phyloP scores from a whole-genome alignment of 2,888 invertebrate genomes.

The Morpho achilles region DNA sequence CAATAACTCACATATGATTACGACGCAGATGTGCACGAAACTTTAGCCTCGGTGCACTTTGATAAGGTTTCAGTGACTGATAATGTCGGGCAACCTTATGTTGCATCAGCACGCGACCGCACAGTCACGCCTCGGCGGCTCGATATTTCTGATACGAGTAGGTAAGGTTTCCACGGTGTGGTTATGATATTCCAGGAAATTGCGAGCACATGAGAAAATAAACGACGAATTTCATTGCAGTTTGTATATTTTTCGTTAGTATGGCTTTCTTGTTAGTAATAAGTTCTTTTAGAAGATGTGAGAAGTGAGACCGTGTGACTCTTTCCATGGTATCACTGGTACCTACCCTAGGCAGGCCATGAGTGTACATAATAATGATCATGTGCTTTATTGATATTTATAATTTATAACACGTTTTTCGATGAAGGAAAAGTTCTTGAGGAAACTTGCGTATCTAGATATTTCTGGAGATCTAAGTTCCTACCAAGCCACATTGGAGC shows the following conservation, averaged over 20 bases:
- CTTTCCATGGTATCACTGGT: no score
- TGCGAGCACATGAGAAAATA: no score
- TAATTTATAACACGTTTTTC: no score
- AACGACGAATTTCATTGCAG: background rate
- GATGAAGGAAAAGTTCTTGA: no score
- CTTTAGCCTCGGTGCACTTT: constrained; percentile 32
- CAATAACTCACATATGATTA: constrained; percentile 22
- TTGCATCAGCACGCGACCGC: constrained; percentile 61
- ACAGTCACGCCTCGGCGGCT: constrained; percentile 34
- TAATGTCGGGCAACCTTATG: constrained; percentile 46
- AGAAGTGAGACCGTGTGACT: no score
- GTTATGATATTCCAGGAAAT: constrained; percentile 30
- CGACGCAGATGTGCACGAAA: constrained; percentile 27
- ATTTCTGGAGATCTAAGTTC: no score
- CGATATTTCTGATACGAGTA: constrained; percentile 30
- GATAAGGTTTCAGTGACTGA: constrained; percentile 52
- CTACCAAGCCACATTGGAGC: no score
- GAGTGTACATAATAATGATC: no score
- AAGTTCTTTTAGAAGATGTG: background rate
- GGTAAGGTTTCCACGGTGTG: constrained; percentile 41
- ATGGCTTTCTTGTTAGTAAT: constrained; percentile 1
- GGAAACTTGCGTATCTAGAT: no score
- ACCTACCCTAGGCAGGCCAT: no score
- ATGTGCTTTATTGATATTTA: no score
- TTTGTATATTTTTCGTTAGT: constrained; percentile 1